These are phyloP conservation scores for Heliconius erato DNA, from an alignment of 2,888 invertebrate species.

Conservation along the genomic window DNA sequence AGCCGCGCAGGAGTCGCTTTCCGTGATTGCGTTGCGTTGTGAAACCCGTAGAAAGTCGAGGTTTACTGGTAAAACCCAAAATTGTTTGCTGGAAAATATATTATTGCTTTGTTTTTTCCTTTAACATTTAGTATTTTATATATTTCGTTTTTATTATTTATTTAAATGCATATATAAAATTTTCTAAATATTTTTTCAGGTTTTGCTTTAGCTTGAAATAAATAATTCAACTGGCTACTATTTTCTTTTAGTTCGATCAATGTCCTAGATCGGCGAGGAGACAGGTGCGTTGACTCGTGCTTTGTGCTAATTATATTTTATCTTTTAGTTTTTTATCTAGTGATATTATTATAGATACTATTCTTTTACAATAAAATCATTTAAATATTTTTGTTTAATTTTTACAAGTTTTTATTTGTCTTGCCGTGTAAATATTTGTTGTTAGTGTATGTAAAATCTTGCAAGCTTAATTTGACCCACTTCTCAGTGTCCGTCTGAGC, in stretches of 20 bases:
- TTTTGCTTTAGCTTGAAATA: not conserved
- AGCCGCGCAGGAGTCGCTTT: slow-evolving; percentile 56
- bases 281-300: not conserved
- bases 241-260: not conserved
- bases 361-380: not conserved
- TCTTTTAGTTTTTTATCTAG: not conserved
- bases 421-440: too few relatives aligned
- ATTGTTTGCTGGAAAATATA: slow-evolving; percentile 13
- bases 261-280: not conserved
- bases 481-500: too few relatives aligned
- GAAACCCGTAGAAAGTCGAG: slow-evolving; percentile 64
- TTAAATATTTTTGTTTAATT: not conserved
- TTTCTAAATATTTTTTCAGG: too few relatives aligned
- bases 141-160: not conserved
- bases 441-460: too few relatives aligned
- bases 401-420: too few relatives aligned
- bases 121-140: not conserved
- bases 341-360: not conserved
- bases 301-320: not conserved
- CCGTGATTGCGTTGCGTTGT: slow-evolving; percentile 56
- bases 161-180: too few relatives aligned
- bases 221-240: not conserved
- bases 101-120: not conserved
- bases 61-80: slow-evolving; percentile 26
- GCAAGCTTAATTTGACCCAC: too few relatives aligned